phyloP scores from a whole-genome alignment of 2,113 vertebrate genomes.

The Lamprotornis superbus region DNA sequence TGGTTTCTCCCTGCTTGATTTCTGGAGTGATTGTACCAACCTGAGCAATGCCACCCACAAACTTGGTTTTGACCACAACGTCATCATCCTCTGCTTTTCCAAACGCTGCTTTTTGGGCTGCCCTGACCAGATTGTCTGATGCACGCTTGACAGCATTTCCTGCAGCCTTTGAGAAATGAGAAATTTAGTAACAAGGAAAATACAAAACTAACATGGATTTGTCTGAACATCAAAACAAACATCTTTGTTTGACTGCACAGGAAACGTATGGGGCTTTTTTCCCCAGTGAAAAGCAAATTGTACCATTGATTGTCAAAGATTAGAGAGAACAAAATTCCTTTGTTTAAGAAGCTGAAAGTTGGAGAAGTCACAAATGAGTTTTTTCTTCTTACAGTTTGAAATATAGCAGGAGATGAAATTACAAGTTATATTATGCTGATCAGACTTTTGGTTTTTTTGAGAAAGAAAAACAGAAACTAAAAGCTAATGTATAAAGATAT shows the following conservation, averaged over 20 bases:
- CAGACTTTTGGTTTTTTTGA: background rate
- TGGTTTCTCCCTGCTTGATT: background rate
- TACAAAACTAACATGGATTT: background rate
- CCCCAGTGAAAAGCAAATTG: background rate
- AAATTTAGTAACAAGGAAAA: background rate
- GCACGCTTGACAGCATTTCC: constrained; percentile 98
- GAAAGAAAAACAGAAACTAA: background rate
- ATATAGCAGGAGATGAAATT: background rate
- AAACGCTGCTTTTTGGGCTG: constrained; percentile 96
- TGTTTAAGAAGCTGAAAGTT: background rate
- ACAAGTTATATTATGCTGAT: background rate
- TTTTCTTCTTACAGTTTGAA: background rate
- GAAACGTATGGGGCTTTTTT: background rate
- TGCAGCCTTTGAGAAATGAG: constrained; percentile 79
- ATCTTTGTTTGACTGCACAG: background rate
- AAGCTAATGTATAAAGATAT: background rate
- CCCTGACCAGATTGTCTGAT: constrained; percentile 96
- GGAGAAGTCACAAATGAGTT: background rate
- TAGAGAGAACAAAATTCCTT: background rate
- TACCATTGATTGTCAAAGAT: no score
- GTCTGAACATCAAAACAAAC: background rate
- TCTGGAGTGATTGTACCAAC: constrained; percentile 68
- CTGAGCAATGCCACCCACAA: constrained; percentile 98
- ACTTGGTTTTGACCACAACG: constrained; percentile 96
- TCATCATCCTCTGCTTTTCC: constrained; percentile 92